Evolutionary conservation across 2,888 invertebrate species (phyloP).

Genomic region (Macaria notata): DNA sequence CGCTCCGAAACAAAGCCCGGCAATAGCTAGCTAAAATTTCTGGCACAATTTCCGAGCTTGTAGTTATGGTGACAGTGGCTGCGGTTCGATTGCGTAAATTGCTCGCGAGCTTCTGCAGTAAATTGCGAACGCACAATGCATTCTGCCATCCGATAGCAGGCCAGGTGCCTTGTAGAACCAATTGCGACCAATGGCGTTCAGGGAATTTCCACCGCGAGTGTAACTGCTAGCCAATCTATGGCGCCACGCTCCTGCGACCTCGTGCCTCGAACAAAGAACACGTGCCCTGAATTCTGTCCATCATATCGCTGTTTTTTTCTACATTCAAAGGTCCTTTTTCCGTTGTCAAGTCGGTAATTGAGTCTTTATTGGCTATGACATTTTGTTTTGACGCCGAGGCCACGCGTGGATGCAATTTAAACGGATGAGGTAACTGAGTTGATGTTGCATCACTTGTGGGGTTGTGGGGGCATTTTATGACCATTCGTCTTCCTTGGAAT

Average conservation of each 20-base stretch:
- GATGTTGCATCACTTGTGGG: slow-evolving; percentile 11
- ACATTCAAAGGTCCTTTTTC: slow-evolving; percentile 31
- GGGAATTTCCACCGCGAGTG: slow-evolving; percentile 33
- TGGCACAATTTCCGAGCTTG: slow-evolving; percentile 6
- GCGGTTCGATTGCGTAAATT: slow-evolving; percentile 31
- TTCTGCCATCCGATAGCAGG: slow-evolving; percentile 22
- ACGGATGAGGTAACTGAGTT: slow-evolving; percentile 13
- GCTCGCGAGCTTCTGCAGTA: slow-evolving; percentile 26
- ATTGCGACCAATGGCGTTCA: slow-evolving; percentile 29
- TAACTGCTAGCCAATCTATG: slow-evolving; percentile 16
- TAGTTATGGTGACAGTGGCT: slow-evolving; percentile 19
- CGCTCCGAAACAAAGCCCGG: too few species aligned
- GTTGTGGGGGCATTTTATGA: too few species aligned
- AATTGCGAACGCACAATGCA: slow-evolving; percentile 34
- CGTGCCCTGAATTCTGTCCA: slow-evolving; percentile 47
- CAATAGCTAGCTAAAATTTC: slow-evolving; percentile 11
- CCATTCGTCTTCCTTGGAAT: not conserved
- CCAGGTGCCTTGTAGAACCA: slow-evolving; percentile 22
- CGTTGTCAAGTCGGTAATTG: slow-evolving; percentile 31
- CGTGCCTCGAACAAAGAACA: slow-evolving; percentile 42
- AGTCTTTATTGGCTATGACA: slow-evolving; percentile 32
- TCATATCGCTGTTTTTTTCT: slow-evolving; percentile 33
- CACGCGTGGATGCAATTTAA: slow-evolving; percentile 24
- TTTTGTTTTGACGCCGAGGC: slow-evolving; percentile 20
- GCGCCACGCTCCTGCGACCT: slow-evolving; percentile 35